Conservation (phyloP, 2,113 vertebrate genomes). For the Epinephelus fuscoguttatus region DNA sequence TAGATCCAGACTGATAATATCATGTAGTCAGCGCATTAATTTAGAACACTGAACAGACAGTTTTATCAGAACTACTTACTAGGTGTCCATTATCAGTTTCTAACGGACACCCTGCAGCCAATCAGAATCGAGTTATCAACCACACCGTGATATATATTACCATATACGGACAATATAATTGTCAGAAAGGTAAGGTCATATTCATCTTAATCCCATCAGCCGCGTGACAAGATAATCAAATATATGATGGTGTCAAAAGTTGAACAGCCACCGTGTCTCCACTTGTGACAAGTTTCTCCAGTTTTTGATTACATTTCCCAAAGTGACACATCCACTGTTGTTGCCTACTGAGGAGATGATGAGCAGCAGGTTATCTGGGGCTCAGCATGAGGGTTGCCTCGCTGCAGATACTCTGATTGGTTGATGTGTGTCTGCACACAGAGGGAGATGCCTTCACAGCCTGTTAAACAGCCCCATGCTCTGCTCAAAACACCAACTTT, state of each 20-base stretch:
- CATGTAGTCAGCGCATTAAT: too few relatives aligned
- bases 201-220: background rate
- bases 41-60: too few relatives aligned
- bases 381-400: constrained; percentile 67
- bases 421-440: constrained; percentile 51
- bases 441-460: constrained; percentile 59
- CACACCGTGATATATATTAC: too few relatives aligned
- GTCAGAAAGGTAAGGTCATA: background rate
- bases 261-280: constrained; percentile 22
- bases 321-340: constrained; percentile 53
- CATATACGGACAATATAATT: background rate
- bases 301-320: constrained; percentile 69
- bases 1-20: too few relatives aligned
- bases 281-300: constrained; percentile 45
- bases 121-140: too few relatives aligned
- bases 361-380: constrained; percentile 68
- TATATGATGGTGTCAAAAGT: constrained; percentile 15
- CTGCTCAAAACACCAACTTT: constrained; percentile 48
- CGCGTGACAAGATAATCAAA: constrained; percentile 26
- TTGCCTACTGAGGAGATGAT: constrained; percentile 63
- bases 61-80: too few relatives aligned
- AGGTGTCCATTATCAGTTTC: too few relatives aligned
- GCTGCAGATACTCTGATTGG: constrained; percentile 67
- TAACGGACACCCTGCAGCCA: too few relatives aligned
- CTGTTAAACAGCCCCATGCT: constrained; percentile 25